Base-by-base conservation (phyloP, 2,888 invertebrate species). In the Entomobrya multifasciata region DNA sequence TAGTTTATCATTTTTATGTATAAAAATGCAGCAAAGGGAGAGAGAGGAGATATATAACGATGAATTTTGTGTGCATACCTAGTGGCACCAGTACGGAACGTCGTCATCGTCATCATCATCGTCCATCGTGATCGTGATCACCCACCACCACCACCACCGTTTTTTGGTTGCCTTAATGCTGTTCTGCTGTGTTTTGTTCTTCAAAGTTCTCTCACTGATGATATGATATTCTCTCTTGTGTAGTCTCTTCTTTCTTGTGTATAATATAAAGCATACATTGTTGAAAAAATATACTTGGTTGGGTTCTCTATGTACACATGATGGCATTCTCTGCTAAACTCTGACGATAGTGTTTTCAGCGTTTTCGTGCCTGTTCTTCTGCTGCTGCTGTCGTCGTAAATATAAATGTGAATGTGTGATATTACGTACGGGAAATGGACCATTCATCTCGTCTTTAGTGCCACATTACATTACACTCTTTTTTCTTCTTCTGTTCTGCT, bases 341-440 rank as follows among this genome's bases (percentile, higher is more conserved):
- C 36, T 17, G 8, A 76, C 36, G 22, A 36, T 36, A n/a, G n/a
- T 76, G 17, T 44, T 27, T 36, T 36, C 49, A 25, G 72, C 20
- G 47, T 36, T 74, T 52, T 20, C 27, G 52, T 52, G 27, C 17
- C 27, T 74, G 52, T 20, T 20, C 17, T 52, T 4, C 17, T 57
- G 36, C 76, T 74, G n/a, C 52, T 76, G 52, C 74, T 52, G 52
- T 36, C 55, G 57, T 76, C 36, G 55, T 76, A 83, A 76, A 76
- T 76, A 76, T 76, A 76, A 83, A 83, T 65, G 83, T 76, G 83
- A 83, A 83, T 83, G 83, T 76, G 83, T 76, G 83, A 83, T 83
- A 83, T 83, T 83, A 83, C 76, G 83, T 76, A 83, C 76, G 83
- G 83, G 83, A 83, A 83, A 83, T 83, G 83, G 83, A 83, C 83